phyloP scores from a whole-genome alignment of 2,113 vertebrate species.

The Cyanoramphus novaezelandiae region DNA sequence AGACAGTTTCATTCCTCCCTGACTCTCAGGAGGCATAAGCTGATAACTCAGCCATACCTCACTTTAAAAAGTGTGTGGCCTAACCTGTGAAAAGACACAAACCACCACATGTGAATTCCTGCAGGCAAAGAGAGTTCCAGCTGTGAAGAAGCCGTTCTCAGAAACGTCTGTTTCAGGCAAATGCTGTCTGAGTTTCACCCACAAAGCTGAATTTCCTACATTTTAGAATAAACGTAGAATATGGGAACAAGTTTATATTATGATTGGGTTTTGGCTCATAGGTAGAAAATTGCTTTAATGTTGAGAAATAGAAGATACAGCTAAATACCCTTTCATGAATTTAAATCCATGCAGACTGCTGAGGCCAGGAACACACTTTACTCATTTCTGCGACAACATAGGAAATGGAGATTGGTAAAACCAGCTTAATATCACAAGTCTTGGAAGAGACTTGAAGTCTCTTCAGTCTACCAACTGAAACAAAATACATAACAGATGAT shows the following conservation, averaged over 20 bases:
- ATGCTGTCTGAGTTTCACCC: background rate
- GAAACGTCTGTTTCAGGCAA: background rate
- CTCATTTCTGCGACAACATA: background rate
- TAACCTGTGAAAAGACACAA: background rate
- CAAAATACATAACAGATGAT: background rate
- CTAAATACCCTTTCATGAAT: background rate
- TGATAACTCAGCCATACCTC: background rate
- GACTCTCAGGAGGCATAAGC: rapidly evolving
- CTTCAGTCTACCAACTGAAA: background rate
- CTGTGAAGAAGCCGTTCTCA: rapidly evolving
- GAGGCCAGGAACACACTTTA: background rate
- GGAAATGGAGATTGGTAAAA: background rate
- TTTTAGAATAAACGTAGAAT: background rate
- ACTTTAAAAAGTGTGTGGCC: background rate
- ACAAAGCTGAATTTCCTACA: background rate
- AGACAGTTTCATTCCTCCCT: background rate
- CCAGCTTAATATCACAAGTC: background rate
- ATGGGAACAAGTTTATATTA: background rate
- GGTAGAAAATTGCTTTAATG: background rate
- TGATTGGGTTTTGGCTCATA: rapidly evolving
- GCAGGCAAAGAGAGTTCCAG: background rate
- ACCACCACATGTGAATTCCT: background rate
- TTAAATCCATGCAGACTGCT: background rate
- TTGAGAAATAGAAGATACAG: background rate
- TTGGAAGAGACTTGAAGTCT: background rate